Percentiles rank a stretch among this genome's conserved stretches.
Evolutionary conservation across 2,888 invertebrate genomes (phyloP).

Genomic region (Zaprionus lineosus): DNA sequence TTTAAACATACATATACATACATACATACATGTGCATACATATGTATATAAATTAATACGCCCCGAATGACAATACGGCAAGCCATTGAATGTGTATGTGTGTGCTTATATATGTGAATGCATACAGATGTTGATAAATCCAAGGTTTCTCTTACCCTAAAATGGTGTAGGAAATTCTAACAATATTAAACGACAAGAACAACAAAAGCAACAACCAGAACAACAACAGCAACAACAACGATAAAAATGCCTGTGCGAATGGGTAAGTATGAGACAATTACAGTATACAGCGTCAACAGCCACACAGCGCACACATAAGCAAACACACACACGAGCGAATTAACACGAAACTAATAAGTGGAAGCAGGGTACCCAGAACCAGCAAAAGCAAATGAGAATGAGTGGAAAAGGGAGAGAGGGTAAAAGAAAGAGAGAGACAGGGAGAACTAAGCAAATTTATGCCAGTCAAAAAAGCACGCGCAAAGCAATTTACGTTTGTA

Average conservation of each 20-base stretch:
- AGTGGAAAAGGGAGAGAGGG: conserved; percentile 30
- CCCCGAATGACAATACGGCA: conserved; percentile 41
- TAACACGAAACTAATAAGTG: conserved; percentile 26
- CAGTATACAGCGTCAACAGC: no score
- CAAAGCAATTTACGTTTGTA: conserved; percentile 69
- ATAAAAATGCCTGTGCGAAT: conserved; percentile 35
- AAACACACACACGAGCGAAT: conserved; percentile 3
- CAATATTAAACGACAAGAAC: conserved; percentile 52
- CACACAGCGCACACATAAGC: conserved; percentile 1
- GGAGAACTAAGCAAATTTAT: conserved; percentile 35
- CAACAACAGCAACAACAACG: conserved; percentile 12
- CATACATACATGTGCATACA: conserved; percentile 1
- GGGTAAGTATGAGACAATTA: conserved; percentile 41
- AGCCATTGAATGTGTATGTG: conserved; percentile 15
- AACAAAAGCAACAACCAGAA: conserved; percentile 23
- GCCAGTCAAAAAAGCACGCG: conserved; percentile 63
- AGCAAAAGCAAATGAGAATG: conserved; percentile 24
- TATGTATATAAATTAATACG: conserved; percentile 24
- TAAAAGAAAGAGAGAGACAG: conserved; percentile 23
- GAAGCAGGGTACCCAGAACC: conserved; percentile 23
- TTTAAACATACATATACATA: conserved; percentile 16
- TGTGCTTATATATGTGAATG: conserved; percentile 12
- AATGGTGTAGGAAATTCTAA: conserved; percentile 66
- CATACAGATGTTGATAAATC: conserved; percentile 54
- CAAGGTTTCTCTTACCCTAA: conserved; percentile 51